Evolutionary conservation across 2,113 vertebrate species (phyloP).

Genomic region (Pionites leucogaster): DNA sequence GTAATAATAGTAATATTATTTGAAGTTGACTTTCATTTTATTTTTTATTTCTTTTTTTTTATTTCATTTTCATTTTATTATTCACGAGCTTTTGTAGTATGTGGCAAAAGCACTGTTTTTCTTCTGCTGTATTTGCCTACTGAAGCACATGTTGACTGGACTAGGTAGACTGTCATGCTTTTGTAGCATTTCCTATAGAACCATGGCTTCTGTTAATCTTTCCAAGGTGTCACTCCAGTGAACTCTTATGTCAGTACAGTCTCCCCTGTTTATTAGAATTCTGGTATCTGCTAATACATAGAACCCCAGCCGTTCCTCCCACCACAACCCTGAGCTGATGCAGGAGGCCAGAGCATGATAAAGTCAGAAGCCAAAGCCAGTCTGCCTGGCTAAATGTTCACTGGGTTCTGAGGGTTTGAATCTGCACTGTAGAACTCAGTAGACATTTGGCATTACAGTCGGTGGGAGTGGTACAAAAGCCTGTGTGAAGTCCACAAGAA

Average conservation of each 20-base stretch:
- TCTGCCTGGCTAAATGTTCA: neutral
- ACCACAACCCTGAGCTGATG: neutral
- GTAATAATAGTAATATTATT: neutral
- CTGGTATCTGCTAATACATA: neutral
- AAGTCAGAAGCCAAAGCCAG: neutral
- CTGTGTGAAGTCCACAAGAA: neutral
- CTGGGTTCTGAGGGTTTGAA: neutral
- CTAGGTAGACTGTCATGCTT: neutral
- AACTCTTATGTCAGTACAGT: neutral
- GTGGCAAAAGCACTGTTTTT: neutral
- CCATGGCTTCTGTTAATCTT: neutral
- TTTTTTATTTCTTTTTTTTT: neutral
- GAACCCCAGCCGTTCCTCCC: neutral
- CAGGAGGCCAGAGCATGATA: neutral
- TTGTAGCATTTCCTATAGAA: neutral
- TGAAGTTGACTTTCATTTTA: neutral
- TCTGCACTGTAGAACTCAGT: neutral
- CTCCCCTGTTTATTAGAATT: neutral
- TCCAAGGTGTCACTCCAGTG: neutral
- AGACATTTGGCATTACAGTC: neutral
- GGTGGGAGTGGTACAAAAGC: neutral
- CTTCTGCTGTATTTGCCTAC: neutral
- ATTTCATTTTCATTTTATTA: neutral
- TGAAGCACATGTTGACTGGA: neutral
- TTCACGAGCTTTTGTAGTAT: neutral